Conservation (phyloP, 2,888 invertebrate genomes). For the Taenaris catops region DNA sequence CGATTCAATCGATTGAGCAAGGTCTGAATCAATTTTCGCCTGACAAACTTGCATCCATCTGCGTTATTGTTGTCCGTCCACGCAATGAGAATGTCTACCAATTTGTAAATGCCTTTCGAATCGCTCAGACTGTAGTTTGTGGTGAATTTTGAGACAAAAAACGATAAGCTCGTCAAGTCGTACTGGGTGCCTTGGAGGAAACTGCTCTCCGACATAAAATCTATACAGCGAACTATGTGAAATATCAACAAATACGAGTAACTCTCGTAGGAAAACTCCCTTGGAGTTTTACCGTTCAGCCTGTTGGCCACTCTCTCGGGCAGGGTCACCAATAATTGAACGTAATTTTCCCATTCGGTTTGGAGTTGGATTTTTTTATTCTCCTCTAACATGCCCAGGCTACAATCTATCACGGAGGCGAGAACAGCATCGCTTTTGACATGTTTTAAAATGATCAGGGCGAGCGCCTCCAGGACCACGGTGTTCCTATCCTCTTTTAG, state of each 20-base stretch:
- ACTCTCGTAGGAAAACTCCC: constrained; percentile 76
- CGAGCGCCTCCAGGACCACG: constrained; percentile 45
- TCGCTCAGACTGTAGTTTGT: constrained; percentile 74
- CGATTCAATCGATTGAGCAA: constrained; percentile 78
- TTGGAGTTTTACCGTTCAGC: constrained; percentile 73
- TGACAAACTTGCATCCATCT: constrained; percentile 48
- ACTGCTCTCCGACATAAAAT: constrained; percentile 76
- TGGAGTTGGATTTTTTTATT: constrained; percentile 29
- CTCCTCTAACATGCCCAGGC: constrained; percentile 21
- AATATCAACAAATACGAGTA: constrained; percentile 81
- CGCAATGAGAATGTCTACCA: constrained; percentile 76
- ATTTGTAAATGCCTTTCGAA: constrained; percentile 61
- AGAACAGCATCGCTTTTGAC: constrained; percentile 80
- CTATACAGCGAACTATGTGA: constrained; percentile 80
- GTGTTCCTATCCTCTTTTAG: constrained; percentile 59
- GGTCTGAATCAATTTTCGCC: constrained; percentile 63
- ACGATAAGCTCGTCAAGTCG: constrained; percentile 65
- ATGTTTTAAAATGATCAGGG: constrained; percentile 62
- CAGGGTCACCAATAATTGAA: constrained; percentile 83
- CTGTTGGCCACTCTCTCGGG: constrained; percentile 87
- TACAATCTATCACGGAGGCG: constrained; percentile 61
- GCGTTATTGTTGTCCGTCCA: constrained; percentile 55
- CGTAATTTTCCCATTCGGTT: constrained; percentile 69
- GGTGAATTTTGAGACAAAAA: constrained; percentile 81
- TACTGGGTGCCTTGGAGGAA: constrained; percentile 40